Evolutionary conservation across 2,888 invertebrate species (phyloP), one percentile per base, ranked within the genome.

Genomic region (Xestia rhomboidea): DNA sequence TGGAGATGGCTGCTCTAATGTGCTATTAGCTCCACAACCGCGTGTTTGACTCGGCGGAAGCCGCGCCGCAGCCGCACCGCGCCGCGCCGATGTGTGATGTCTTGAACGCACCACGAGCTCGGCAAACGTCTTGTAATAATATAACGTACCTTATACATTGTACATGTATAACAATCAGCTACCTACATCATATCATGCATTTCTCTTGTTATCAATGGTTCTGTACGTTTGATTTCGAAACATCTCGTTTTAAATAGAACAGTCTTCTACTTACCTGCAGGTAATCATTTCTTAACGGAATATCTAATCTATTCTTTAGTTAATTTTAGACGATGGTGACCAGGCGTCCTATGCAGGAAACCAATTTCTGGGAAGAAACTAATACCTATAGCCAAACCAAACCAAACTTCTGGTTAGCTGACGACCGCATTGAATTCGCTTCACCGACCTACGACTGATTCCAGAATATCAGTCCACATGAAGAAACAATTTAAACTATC

Each of bases 1-100:
- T 85, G 89, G 92, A 93, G 93, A 92, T 93, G 92, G 93, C 90
- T 90, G 89, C 92, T 93, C 93, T 95, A 95, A 95, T 95, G 95
- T 93, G 94, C 94, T 95, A 94, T 95, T 94, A 94, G 93, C 91
- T 84, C 85, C 89, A 88, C 86, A 92, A 90, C 93, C 92, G 89
- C 92, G 89, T 89, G 89, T 91, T 92, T 91, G 90, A 90, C 91
- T 91, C 88, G 80, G 80, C 84, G 84, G 77, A 84, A 83, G 83
- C 78, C 75, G 72, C 77, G 82, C 81, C 84, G 62, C 76, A 63
- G 77, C 63, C 76, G 73, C 68, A 54, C 78, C 66, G 67, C 72
- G 15, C 71, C 73, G 75, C 57, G 34, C 73, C 73, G 11, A 30
- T 73, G 27, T 77, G 38, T 64, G 67, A 46, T 38, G 49, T 44